phyloP scores from a whole-genome alignment of 2,797 vertebrate genomes.

The Cossypha niveicapilla region DNA sequence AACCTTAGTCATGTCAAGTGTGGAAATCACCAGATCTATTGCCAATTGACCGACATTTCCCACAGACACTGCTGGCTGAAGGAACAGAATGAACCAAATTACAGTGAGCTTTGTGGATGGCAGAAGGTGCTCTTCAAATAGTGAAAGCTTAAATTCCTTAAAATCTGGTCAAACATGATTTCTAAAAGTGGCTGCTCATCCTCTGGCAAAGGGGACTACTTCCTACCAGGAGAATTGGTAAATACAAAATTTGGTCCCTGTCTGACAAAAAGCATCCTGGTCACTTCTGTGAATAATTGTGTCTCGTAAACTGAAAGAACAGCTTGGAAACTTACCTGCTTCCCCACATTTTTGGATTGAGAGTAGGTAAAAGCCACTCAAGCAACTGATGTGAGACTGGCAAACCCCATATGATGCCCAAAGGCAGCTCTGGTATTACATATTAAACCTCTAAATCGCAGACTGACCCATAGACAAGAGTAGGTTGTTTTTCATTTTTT shows the following conservation, averaged over 20 bases:
- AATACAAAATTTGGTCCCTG: background rate
- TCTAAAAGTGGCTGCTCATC: background rate
- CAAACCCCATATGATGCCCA: background rate
- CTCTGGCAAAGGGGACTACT: background rate
- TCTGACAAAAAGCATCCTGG: background rate
- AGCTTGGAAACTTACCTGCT: background rate
- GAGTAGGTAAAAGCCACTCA: background rate
- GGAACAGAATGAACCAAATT: background rate
- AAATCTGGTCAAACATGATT: background rate
- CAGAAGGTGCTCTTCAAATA: background rate
- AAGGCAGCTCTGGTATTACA: background rate
- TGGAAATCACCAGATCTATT: constrained; percentile 89
- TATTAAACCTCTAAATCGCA: background rate
- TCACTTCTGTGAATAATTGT: background rate
- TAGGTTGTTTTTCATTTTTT: background rate
- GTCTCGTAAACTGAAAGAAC: background rate
- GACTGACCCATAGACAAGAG: rapidly evolving
- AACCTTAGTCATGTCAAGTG: constrained; percentile 83
- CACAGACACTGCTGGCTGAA: constrained; percentile 91
- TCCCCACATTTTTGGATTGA: background rate
- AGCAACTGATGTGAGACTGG: background rate
- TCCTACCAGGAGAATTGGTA: background rate
- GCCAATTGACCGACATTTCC: constrained; percentile 95
- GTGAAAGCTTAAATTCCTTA: background rate
- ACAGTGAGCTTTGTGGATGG: background rate